A percentile compares a stretch with the other conserved stretches of the same genome.
Evolutionary conservation across 2,113 vertebrate species (phyloP).

Genomic region (Amblyopsis rosae): DNA sequence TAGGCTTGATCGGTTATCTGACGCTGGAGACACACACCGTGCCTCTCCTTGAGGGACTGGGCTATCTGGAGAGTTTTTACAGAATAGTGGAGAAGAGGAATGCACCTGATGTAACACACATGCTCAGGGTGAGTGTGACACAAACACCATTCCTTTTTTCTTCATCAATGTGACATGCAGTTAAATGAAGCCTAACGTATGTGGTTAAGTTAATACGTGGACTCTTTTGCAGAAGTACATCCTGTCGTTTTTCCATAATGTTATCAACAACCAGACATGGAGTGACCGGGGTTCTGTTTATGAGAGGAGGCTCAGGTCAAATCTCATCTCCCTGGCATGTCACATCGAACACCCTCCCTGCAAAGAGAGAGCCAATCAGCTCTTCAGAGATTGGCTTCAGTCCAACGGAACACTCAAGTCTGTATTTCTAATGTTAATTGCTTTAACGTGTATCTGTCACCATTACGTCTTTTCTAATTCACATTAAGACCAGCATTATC

Average conservation of each 20-base stretch:
- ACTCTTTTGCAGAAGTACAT: conserved; percentile 68
- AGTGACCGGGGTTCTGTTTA: conserved; percentile 72
- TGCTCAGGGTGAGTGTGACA: conserved; percentile 66
- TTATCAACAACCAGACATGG: conserved; percentile 79
- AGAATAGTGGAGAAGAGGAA: conserved; percentile 68
- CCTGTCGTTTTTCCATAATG: conserved; percentile 68
- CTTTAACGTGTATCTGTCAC: conserved; percentile 6
- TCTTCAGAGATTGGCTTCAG: conserved; percentile 71
- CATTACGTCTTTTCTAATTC: not conserved
- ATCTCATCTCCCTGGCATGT: conserved; percentile 76
- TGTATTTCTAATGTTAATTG: conserved; percentile 27
- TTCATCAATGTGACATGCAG: not conserved
- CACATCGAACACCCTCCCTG: conserved; percentile 70
- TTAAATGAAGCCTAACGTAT: too few species aligned
- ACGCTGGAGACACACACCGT: conserved; percentile 71
- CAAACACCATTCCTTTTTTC: not conserved
- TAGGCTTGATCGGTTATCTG: conserved; percentile 77
- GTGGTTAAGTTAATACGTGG: conserved; percentile 18
- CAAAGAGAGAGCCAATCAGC: conserved; percentile 60
- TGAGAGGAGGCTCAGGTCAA: conserved; percentile 73
- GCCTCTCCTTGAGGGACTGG: conserved; percentile 74
- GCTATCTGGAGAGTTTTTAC: conserved; percentile 73
- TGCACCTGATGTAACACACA: conserved; percentile 60
- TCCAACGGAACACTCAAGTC: conserved; percentile 75
- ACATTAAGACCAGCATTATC: conserved; percentile 4